phyloP scores from a whole-genome alignment of 2,888 invertebrate genomes.

The Caenorhabditis drosophilae region DNA sequence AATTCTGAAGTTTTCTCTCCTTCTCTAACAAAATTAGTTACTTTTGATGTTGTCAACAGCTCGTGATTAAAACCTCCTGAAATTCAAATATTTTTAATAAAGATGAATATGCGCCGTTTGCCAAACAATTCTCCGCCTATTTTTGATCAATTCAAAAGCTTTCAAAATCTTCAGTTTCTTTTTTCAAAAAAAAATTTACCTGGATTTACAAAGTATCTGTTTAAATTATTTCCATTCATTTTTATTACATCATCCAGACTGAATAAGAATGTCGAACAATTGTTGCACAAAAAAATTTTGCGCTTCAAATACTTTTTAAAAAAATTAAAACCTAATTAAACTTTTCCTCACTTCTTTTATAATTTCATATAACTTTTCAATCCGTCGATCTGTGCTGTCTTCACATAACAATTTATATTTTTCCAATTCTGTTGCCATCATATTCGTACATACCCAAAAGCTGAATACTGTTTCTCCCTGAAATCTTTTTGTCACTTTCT shows the following conservation, averaged over 20 bases:
- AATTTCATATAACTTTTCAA: not conserved
- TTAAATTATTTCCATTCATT: not conserved
- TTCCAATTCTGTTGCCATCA: not conserved
- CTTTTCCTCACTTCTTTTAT: not conserved
- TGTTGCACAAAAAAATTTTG: not conserved
- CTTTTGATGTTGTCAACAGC: slow-evolving; percentile 9
- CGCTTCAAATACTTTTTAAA: too few relatives aligned
- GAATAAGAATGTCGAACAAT: not conserved
- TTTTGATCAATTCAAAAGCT: too few relatives aligned
- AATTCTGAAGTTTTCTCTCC: slow-evolving; percentile 4
- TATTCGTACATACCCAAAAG: not conserved
- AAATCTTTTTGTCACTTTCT: not conserved
- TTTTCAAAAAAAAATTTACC: too few relatives aligned
- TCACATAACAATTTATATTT: not conserved
- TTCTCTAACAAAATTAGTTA: not conserved
- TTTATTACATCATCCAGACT: not conserved
- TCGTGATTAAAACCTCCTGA: slow-evolving; percentile 15
- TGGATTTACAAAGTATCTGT: slow-evolving; percentile 11
- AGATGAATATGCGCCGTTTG: too few relatives aligned
- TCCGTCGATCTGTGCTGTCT: not conserved
- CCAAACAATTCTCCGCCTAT: too few relatives aligned
- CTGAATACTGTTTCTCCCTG: slow-evolving; percentile 1
- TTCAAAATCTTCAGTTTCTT: too few relatives aligned
- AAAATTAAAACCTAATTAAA: too few relatives aligned
- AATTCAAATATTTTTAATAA: too few relatives aligned